Base-by-base conservation (phyloP, 92 coral and sea anemone genomes). In the Plumapathes pennacea region DNA sequence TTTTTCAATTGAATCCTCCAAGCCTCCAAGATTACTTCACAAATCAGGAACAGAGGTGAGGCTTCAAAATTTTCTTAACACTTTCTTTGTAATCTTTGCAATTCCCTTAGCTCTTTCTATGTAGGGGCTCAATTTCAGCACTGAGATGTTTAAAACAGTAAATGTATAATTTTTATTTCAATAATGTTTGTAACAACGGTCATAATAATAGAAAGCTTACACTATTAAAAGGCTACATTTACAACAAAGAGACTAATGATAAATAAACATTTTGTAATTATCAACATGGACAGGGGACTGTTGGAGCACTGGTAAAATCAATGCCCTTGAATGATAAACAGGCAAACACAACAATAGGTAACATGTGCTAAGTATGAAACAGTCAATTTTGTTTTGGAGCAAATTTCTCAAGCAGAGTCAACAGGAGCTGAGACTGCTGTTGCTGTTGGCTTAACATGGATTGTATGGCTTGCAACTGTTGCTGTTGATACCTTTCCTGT, bases 1-100 rank as follows among this genome's bases (percentile, higher is more conserved):
- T 54, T 54, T 54, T 54, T 14, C 13, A 54, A 21, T n/a, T 54
- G 21, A 30, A 54, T n/a, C 60, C 60, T 13, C 60, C 60, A 54
- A 30, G 43, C 60, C 21, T 54, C 12, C 60, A 54, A 33, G 60
- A 54, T 30, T 30, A 54, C 21, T 54, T 54, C 32, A 33, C 10
- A 29, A 32, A 51, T 0, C 13, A 14, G 17, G 32, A 28, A 23
- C n/a, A n/a, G n/a, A n/a, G n/a, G n/a, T n/a, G n/a, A n/a, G n/a
- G n/a, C n/a, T n/a, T n/a, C n/a, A n/a, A n/a, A n/a, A n/a, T n/a
- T n/a, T n/a, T n/a, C n/a, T n/a, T n/a, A n/a, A n/a, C n/a, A n/a
- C n/a, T n/a, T n/a, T n/a, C n/a, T n/a, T n/a, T n/a, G n/a, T n/a
- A n/a, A n/a, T n/a, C n/a, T n/a, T n/a, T n/a, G n/a, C n/a, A n/a